These are phyloP conservation scores for Podarcis raffonei DNA, from an alignment of 2,113 vertebrate species.

Conservation along the genomic window DNA sequence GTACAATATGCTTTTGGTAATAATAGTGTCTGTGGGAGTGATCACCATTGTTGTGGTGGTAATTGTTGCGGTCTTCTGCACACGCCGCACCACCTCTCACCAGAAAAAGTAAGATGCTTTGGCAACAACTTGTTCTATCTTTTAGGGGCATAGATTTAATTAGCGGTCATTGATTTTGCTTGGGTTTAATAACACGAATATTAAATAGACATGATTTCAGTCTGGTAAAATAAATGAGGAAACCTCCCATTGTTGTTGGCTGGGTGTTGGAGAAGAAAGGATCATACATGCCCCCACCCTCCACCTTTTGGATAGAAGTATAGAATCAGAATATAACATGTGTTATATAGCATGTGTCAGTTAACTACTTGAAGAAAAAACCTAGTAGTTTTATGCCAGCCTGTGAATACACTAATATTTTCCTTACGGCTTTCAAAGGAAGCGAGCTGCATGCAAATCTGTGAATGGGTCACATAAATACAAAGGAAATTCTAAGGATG, in stretches of 20 bases:
- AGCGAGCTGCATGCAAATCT: slow-evolving; percentile 94
- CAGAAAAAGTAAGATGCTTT: slow-evolving; percentile 91
- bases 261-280: neutral
- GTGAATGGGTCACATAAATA: slow-evolving; percentile 97
- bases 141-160: neutral
- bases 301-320: neutral
- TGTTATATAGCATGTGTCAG: slow-evolving; percentile 30
- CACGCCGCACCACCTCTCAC: slow-evolving; percentile 90
- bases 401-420: neutral
- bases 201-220: neutral
- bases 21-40: slow-evolving; percentile 92
- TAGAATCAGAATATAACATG: neutral
- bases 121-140: neutral
- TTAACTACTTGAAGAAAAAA: slow-evolving; percentile 2
- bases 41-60: slow-evolving; percentile 94
- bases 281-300: neutral
- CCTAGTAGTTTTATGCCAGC: neutral
- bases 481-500: slow-evolving; percentile 96
- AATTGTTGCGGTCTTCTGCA: slow-evolving; percentile 93
- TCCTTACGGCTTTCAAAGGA: slow-evolving; percentile 74
- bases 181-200: neutral
- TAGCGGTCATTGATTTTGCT: neutral
- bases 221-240: neutral
- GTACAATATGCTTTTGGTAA: slow-evolving; percentile 89
- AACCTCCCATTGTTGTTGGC: neutral